Base-by-base conservation (phyloP, 2,797 vertebrate genomes). In the Arrhamphus sclerolepis region DNA sequence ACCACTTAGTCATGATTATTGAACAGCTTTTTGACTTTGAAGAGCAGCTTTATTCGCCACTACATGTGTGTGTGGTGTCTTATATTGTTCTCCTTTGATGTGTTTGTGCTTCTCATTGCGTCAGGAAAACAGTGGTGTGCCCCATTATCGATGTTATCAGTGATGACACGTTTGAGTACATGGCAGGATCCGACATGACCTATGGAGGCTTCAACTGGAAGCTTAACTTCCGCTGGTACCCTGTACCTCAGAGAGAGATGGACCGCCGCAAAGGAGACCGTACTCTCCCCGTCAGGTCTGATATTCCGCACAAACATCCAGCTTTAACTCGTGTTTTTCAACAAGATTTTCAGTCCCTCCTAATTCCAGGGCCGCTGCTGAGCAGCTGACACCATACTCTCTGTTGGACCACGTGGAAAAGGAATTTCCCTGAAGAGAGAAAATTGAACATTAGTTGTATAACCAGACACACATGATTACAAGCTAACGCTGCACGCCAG, bases 151-250 rank as follows among this genome's bases (percentile, higher is more conserved):
- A 91, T 7, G 89, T 92, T 56, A 99, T 99, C 92, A 98, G 97
- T 0, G 97, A 99, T 10, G 97, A 99, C 72, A 98, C 97, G 0
- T 99, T 99, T 43, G 97, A 99, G 78, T 99, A 99, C 86, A 97
- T 98, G 97, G 97, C 97, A 2, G 97, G 97, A 0, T 99, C 97
- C 0, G 97, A 99, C 72, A 99, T 99, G 97, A 99, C 97, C 1
- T 99, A 98, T 0, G 97, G 97, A 0, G 97, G 97, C 46, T 98
- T 99, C 88, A 99, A 98, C 90, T 99, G 97, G 97, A 98, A 98
- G 77, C 93, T 99, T 18, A 98, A 99, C 83, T 99, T 99, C 74
- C 94, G 96, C 82, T 98, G 97, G 97, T 99, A 99, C 60, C 97
- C 97, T 0, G 97, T 99, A 46, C 97, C 97, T 16, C 97, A 96